Evolutionary conservation across 2,888 invertebrate genomes (phyloP).

Genomic region (Charanyca ferruginea): DNA sequence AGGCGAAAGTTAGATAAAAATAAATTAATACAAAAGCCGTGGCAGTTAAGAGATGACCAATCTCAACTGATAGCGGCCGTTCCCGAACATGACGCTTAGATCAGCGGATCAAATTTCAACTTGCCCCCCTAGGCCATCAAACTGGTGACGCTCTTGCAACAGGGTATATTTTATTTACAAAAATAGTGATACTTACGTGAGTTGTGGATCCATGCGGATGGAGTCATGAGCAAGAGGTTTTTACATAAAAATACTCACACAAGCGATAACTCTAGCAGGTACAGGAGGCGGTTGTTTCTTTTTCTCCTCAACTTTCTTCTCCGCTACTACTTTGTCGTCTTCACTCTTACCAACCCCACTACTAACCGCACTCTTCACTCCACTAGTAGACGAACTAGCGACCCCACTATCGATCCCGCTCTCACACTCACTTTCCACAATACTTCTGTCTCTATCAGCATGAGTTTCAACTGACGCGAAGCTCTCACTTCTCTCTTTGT

Average conservation of each 20-base stretch:
- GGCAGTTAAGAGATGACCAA: no score
- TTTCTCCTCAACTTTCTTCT: slow-evolving; percentile 43
- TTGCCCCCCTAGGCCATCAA: no score
- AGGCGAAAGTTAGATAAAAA: no score
- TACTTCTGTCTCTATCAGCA: slow-evolving; percentile 48
- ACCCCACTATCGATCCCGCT: slow-evolving; percentile 54
- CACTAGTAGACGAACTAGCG: slow-evolving; percentile 44
- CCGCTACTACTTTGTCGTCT: slow-evolving; percentile 13
- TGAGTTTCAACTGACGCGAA: slow-evolving; percentile 50
- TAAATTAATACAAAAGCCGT: no score
- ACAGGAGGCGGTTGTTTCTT: slow-evolving; percentile 73
- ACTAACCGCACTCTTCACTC: slow-evolving; percentile 43
- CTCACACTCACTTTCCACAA: slow-evolving; percentile 34
- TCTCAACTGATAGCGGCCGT: no score
- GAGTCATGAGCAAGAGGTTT: no score
- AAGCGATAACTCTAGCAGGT: slow-evolving; percentile 68
- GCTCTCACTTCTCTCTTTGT: slow-evolving; percentile 41
- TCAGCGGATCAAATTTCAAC: no score
- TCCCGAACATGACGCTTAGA: no score
- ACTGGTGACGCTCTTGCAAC: no score
- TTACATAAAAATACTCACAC: slow-evolving; percentile 67
- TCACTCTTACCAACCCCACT: slow-evolving; percentile 36
- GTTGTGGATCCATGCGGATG: no score
- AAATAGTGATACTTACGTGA: no score
- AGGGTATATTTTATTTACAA: no score